Base-by-base conservation (phyloP, 2,797 vertebrate genomes). In the Garrulus glandarius region DNA sequence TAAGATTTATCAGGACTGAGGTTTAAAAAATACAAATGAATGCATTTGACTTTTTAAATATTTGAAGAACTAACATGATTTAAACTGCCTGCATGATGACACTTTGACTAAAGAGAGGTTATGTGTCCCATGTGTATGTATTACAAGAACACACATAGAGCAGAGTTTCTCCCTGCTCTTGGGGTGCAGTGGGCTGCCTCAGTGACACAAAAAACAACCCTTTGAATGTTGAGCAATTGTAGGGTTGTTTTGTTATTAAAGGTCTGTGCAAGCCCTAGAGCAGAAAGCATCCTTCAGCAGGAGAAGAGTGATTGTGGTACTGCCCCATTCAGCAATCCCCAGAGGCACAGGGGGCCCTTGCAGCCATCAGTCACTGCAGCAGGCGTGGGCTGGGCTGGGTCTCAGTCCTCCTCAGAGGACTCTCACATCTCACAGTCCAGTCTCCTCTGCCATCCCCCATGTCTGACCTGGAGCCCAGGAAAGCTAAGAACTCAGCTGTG, bases 351-450 rank as follows among this genome's bases (percentile, higher is more conserved):
- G 1, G 27, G 37, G 57, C 27, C 24, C n/a, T 34, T 13, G 32
- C 21, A 91, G n/a, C 50, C 39, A 5, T 5, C 47, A 12, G 19
- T 9, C 26, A 2, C 4, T 56, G 43, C 9, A 1, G 5, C 53
- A 53, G 32, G 7, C 7, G 39, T 20, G 64, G 22, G 22, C 29
- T 52, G 67, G 46, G 68, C 47, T 85, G 56, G 24, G 3, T 24
- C 36, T 55, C 26, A 5, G 50, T 29, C 50, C 37, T 30, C 18
- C 56, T 6, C 1, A 2, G 7, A 1, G 8, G 39, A 39, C 39
- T 7, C 0, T 19, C 78, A 5, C 29, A 34, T 23, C 6, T 5
- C 67, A n/a, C 4, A 3, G 24, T 15, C 10, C n/a, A 11, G 27
- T 20, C 41, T 24, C 16, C 34, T 55, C 53, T 67, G 30, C 36